Conservation (phyloP, 2,113 vertebrate genomes). For the Bufo gargarizans region DNA sequence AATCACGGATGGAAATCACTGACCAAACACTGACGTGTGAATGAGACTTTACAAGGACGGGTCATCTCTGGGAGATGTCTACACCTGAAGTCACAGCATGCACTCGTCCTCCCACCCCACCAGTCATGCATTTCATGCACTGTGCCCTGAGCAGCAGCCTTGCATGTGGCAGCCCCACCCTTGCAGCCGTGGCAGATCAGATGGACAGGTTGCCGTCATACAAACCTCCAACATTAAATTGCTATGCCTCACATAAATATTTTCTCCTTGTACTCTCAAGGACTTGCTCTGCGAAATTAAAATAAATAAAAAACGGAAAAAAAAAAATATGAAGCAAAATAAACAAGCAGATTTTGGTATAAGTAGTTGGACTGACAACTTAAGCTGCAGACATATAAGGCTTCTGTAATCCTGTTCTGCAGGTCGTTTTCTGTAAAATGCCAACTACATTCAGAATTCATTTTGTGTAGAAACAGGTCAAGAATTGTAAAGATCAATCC, state of each 20-base stretch:
- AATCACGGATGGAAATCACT: too few species aligned
- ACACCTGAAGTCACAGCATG: slow-evolving; percentile 64
- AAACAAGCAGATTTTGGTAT: slow-evolving; percentile 56
- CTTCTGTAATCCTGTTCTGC: not conserved
- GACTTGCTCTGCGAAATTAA: slow-evolving; percentile 91
- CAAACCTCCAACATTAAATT: slow-evolving; percentile 99
- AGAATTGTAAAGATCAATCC: slow-evolving; percentile 10
- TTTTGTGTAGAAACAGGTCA: not conserved
- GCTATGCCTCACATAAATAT: slow-evolving; percentile 99
- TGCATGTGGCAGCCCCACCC: slow-evolving; percentile 80
- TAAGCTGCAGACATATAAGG: slow-evolving; percentile 13
- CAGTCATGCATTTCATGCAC: slow-evolving; percentile 80
- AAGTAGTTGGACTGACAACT: not conserved
- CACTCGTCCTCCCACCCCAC: slow-evolving; percentile 63
- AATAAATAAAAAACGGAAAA: slow-evolving; percentile 62
- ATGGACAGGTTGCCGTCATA: slow-evolving; percentile 77
- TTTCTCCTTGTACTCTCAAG: slow-evolving; percentile 97
- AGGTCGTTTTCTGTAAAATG: not conserved
- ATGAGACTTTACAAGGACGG: not conserved
- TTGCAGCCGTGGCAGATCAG: slow-evolving; percentile 79
- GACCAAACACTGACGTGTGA: too few species aligned
- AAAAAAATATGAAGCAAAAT: slow-evolving; percentile 34
- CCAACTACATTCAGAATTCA: not conserved
- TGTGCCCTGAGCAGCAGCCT: slow-evolving; percentile 75
- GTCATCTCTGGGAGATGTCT: not conserved